phyloP scores from a whole-genome alignment of 2,888 invertebrate genomes.

The Atrina japonica region DNA sequence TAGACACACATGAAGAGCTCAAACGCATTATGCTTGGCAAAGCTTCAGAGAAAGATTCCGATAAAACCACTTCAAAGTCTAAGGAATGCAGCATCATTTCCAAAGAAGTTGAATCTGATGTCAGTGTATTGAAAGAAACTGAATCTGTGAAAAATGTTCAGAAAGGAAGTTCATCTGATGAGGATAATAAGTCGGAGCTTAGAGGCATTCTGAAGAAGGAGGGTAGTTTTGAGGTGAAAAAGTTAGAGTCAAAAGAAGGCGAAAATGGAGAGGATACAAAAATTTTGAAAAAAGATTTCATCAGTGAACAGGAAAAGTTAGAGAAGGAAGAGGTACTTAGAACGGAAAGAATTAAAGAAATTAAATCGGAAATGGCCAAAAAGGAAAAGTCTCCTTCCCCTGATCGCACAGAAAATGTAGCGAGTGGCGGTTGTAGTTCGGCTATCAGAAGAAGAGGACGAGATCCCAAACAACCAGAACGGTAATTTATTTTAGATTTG shows the following conservation, averaged over 20 bases:
- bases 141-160: conserved; percentile 30
- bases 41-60: conserved; percentile 31
- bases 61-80: conserved; percentile 30
- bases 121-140: conserved; percentile 19
- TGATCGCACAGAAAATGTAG: conserved; percentile 6
- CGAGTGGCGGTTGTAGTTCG: conserved; percentile 4
- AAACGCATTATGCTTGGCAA: conserved; percentile 5
- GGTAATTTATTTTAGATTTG: conserved; percentile 8
- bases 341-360: background rate
- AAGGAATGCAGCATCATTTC: conserved; percentile 13
- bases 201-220: conserved; percentile 66
- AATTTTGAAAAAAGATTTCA: too few relatives aligned
- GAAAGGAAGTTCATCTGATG: conserved; percentile 24
- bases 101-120: too few relatives aligned
- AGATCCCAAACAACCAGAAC: conserved; percentile 27
- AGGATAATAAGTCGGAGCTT: conserved; percentile 46
- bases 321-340: background rate
- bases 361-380: background rate
- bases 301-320: too few relatives aligned
- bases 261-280: too few relatives aligned
- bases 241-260: conserved; percentile 1
- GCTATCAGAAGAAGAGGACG: conserved; percentile 20
- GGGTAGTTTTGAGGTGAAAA: conserved; percentile 60
- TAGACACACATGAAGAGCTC: conserved; percentile 19
- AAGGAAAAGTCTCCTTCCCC: conserved; percentile 26